phyloP scores from a whole-genome alignment of 2,113 vertebrate genomes.

The Sprattus sprattus region DNA sequence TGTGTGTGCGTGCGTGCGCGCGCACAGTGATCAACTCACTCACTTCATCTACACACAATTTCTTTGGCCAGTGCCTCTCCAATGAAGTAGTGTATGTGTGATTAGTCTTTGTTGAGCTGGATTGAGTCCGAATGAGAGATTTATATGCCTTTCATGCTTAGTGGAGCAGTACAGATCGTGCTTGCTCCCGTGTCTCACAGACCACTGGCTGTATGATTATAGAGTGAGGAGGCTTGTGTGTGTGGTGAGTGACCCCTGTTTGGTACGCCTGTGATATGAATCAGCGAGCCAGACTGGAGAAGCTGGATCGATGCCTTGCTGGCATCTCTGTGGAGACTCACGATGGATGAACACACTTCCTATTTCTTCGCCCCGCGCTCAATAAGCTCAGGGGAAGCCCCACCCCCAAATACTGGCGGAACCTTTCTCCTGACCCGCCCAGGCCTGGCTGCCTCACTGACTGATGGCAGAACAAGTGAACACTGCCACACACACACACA shows the following conservation, averaged over 20 bases:
- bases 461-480: slow-evolving; percentile 39
- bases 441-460: slow-evolving; percentile 40
- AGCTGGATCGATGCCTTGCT: not conserved
- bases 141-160: not conserved
- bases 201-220: not conserved
- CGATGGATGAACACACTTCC: not conserved
- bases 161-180: too few species aligned
- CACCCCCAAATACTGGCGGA: slow-evolving; percentile 41
- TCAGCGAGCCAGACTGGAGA: not conserved
- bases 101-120: not conserved
- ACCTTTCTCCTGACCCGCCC: slow-evolving; percentile 43
- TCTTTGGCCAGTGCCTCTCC: too few species aligned
- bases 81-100: not conserved
- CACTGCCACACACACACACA: not conserved
- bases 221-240: not conserved
- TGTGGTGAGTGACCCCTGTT: not conserved
- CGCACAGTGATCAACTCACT: too few species aligned
- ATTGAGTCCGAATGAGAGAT: not conserved
- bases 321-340: not conserved
- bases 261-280: not conserved
- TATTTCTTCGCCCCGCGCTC: not conserved
- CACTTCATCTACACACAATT: too few species aligned
- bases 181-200: not conserved
- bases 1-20: too few species aligned
- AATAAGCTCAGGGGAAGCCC: slow-evolving; percentile 7